Evolutionary conservation across 2,888 invertebrate genomes (phyloP).

Genomic region (Lasius fuliginosus): DNA sequence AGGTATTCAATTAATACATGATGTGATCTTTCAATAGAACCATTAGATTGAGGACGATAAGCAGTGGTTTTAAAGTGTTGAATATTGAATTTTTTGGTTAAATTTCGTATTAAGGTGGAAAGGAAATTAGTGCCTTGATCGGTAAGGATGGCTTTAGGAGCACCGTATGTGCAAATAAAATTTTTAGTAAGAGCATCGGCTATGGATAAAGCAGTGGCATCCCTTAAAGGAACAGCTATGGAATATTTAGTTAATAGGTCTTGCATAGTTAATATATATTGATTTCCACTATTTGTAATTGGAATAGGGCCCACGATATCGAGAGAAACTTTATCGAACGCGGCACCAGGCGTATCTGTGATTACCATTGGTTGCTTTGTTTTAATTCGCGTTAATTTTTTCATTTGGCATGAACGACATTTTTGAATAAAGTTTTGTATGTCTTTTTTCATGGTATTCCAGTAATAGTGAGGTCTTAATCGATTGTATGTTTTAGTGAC

Average conservation of each 20-base stretch:
- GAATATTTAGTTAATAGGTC: neutral
- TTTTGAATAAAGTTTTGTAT: too few species aligned
- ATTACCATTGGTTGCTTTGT: neutral
- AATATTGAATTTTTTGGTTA: too few species aligned
- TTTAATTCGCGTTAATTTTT: too few species aligned
- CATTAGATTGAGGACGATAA: neutral
- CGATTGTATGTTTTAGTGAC: too few species aligned
- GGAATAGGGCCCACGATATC: too few species aligned
- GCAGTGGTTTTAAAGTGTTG: constrained; percentile 1
- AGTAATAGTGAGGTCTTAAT: too few species aligned
- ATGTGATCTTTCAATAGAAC: neutral
- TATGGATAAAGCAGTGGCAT: too few species aligned
- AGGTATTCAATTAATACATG: constrained; percentile 10
- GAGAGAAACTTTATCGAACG: too few species aligned
- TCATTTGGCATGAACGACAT: too few species aligned
- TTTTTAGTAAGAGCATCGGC: neutral
- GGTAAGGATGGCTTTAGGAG: too few species aligned
- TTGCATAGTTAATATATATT: neutral
- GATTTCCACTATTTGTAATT: neutral
- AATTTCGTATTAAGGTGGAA: too few species aligned
- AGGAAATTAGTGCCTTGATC: constrained; percentile 1
- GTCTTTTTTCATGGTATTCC: too few species aligned
- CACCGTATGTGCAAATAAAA: neutral
- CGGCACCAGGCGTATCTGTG: neutral
- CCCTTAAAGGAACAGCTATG: neutral